These are phyloP conservation scores for Eulemur mongoz DNA, from an alignment of 2,797 vertebrate species.

Conservation along the genomic window DNA sequence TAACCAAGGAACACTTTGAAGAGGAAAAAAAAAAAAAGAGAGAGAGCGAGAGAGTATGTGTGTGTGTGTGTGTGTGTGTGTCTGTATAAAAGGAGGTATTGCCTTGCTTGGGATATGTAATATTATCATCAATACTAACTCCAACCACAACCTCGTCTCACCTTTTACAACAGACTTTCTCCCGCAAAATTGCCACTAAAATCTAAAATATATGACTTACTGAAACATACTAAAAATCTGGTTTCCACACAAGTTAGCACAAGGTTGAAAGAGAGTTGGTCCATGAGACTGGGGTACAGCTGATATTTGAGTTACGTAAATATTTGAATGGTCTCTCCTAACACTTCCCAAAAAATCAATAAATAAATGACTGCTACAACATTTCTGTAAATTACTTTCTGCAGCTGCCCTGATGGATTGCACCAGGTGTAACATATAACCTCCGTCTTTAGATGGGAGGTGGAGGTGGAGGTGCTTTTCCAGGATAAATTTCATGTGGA, in stretches of 20 bases:
- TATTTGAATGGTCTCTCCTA: conserved; percentile 5
- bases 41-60: not conserved
- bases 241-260: not conserved
- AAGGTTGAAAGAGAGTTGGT: not conserved
- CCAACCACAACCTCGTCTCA: not conserved
- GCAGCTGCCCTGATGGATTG: not conserved
- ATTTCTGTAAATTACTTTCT: conserved; percentile 49
- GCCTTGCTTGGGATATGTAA: not conserved
- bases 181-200: not conserved
- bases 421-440: not conserved
- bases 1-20: not conserved
- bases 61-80: not conserved
- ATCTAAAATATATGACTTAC: not conserved
- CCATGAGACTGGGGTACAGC: not conserved
- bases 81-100: not conserved
- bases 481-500: not conserved
- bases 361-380: conserved; percentile 1
- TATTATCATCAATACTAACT: not conserved
- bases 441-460: not conserved
- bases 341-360: not conserved
- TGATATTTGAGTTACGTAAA: conserved; percentile 21
- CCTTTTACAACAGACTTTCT: not conserved
- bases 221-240: not conserved
- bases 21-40: not conserved
- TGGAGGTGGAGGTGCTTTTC: not conserved